Conservation (phyloP, 1,140 invertebrate genomes). For the Mercenaria mercenaria region DNA sequence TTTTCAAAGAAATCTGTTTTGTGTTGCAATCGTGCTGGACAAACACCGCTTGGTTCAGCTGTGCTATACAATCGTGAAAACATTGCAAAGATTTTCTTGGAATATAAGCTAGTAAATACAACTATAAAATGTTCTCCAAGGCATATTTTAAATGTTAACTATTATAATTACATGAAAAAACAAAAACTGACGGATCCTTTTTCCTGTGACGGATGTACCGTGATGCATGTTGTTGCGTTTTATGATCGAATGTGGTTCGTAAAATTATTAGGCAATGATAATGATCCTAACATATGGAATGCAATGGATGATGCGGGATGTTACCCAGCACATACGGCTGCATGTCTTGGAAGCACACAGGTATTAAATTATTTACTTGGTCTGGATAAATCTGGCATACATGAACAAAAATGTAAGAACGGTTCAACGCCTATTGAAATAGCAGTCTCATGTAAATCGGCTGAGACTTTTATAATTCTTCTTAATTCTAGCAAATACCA, state of each 20-base stretch:
- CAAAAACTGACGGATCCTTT: background rate
- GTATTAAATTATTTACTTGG: background rate
- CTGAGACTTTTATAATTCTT: background rate
- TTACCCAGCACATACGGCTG: background rate
- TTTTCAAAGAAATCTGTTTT: background rate
- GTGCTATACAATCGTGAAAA: background rate
- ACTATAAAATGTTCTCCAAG: background rate
- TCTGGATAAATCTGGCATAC: too few species aligned
- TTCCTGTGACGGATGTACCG: background rate
- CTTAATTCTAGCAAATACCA: background rate
- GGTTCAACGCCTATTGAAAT: background rate
- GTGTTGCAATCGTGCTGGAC: background rate
- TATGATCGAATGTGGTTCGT: background rate
- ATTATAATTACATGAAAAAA: background rate
- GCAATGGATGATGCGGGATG: background rate
- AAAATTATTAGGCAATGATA: background rate
- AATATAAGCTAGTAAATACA: background rate
- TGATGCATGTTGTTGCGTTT: background rate
- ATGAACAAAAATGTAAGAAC: background rate
- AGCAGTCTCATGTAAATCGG: background rate
- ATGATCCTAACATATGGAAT: background rate
- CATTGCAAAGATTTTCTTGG: background rate
- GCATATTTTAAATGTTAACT: background rate
- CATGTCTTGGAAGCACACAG: background rate
- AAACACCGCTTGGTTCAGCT: background rate